phyloP scores from a whole-genome alignment of 2,797 vertebrate species.

The Podargus strigoides region DNA sequence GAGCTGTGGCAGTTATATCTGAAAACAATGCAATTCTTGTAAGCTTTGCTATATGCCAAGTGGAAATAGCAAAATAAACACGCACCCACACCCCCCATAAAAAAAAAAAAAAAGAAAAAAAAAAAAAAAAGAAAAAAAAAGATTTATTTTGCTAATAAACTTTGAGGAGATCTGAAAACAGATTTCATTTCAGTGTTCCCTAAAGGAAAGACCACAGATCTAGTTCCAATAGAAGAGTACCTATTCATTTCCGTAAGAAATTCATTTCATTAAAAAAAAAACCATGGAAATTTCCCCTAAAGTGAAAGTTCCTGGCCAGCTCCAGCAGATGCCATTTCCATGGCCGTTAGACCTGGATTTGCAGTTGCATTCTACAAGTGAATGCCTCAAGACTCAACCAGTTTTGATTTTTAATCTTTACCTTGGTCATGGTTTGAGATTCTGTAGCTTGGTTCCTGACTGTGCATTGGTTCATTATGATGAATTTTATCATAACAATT shows the following conservation, averaged over 20 bases:
- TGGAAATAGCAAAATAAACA: not conserved
- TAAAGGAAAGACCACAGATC: not conserved
- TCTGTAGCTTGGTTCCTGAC: not conserved
- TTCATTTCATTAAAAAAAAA: not conserved
- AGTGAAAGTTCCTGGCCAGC: not conserved
- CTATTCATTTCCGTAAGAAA: not conserved
- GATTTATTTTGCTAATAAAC: not conserved
- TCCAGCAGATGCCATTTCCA: not conserved
- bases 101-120: too few relatives aligned
- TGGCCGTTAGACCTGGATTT: not conserved
- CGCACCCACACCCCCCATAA: too few relatives aligned
- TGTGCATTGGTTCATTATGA: not conserved
- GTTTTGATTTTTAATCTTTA: not conserved
- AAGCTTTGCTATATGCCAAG: rapidly evolving
- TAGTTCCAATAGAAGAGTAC: not conserved
- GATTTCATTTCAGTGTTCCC: not conserved
- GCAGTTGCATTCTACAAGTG: not conserved
- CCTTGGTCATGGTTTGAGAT: not conserved
- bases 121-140: not conserved
- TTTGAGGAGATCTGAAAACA: not conserved
- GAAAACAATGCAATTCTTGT: not conserved
- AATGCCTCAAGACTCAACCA: too few relatives aligned
- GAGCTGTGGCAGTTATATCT: not conserved
- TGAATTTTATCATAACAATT: not conserved
- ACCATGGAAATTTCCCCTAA: not conserved